A percentile compares a stretch with the other conserved stretches of the same genome.
phyloP scores from a whole-genome alignment of 2,113 vertebrate species.

The Cairina moschata region DNA sequence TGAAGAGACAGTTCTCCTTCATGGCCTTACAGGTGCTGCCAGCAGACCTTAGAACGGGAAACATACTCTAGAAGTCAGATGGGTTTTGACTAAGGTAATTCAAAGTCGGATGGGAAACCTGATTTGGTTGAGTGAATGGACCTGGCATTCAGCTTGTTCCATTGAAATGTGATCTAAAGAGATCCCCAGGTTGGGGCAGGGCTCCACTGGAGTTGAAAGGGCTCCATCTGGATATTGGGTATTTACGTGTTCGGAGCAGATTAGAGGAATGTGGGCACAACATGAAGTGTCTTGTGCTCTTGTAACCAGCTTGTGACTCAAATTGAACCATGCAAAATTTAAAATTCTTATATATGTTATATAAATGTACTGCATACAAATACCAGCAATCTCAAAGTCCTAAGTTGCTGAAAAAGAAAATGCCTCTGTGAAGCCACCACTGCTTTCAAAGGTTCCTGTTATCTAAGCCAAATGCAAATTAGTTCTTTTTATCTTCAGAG shows the following conservation, averaged over 20 bases:
- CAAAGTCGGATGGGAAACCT: neutral
- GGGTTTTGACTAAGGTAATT: neutral
- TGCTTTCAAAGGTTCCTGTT: conserved; percentile 23
- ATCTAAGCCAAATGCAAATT: conserved; percentile 18
- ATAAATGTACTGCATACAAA: neutral
- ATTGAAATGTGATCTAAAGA: neutral
- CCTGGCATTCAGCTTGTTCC: neutral
- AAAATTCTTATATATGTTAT: neutral
- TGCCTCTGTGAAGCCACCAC: neutral
- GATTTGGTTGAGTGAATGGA: neutral
- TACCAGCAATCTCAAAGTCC: neutral
- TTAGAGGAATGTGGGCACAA: neutral
- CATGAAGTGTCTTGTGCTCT: neutral
- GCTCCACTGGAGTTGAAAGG: fast-evolving
- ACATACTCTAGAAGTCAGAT: neutral
- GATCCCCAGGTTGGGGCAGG: neutral
- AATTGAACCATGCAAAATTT: neutral
- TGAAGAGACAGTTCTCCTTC: neutral
- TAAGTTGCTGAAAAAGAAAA: neutral
- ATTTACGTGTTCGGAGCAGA: neutral
- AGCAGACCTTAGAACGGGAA: neutral
- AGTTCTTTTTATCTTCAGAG: conserved; percentile 37
- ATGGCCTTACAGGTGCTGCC: neutral
- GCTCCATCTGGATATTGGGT: neutral
- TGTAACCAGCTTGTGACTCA: neutral